Evolutionary conservation across 2,113 vertebrate species (phyloP).

Genomic region (Camelus bactrianus): DNA sequence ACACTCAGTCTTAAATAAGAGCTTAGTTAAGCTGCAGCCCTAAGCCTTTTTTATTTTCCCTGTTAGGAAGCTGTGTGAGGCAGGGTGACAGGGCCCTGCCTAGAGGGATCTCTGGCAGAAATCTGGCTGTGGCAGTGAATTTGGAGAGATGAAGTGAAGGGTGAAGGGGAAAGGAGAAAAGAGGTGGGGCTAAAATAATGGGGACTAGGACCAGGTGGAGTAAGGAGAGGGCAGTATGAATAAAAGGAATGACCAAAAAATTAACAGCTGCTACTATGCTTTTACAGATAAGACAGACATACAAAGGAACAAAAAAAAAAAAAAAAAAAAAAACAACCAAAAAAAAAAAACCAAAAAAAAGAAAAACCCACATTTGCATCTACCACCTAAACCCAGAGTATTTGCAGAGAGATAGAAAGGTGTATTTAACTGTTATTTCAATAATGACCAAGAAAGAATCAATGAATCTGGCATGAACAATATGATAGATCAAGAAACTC

Average conservation of each 20-base stretch:
- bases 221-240: neutral
- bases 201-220: neutral
- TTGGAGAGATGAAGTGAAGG: neutral
- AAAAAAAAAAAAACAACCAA: too few relatives aligned
- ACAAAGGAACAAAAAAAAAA: neutral
- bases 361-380: neutral
- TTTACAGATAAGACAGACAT: neutral
- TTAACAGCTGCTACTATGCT: neutral
- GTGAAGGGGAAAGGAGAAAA: neutral
- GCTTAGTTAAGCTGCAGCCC: neutral
- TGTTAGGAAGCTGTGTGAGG: neutral
- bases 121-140: neutral
- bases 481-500: neutral
- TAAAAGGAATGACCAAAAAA: neutral
- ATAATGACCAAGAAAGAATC: neutral
- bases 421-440: slow-evolving; percentile 17
- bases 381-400: neutral
- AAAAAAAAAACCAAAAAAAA: too few relatives aligned
- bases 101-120: neutral
- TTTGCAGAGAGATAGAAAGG: neutral
- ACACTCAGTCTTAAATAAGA: neutral
- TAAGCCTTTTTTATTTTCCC: neutral
- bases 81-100: neutral
- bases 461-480: neutral
- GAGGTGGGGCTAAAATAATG: neutral